Evolutionary conservation across 2,888 invertebrate genomes (phyloP), one percentile per base, ranked within the genome.

Genomic region (Drosophila kuntzei): DNA sequence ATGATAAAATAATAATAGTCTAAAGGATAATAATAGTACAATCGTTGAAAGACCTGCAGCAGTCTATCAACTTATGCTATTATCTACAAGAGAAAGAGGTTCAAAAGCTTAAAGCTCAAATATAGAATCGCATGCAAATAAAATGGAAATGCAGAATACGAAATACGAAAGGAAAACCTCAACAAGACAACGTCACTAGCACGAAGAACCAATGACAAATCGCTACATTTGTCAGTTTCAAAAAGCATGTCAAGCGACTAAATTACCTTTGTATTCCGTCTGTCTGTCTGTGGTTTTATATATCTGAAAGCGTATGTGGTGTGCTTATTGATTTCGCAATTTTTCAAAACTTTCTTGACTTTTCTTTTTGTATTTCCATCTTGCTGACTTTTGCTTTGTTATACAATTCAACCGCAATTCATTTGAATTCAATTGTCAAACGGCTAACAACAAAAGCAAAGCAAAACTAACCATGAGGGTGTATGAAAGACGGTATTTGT

Each of bases 391-490:
- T 72, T 59, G 54, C 69, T 77, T 79, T 77, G 71, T 65, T 67
- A 70, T 74, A 69, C 59, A 71, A 74, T 57, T 72, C 61, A 81
- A 85, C 88, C 80, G 88, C 88, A 87, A 85, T 85, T 87, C 83
- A 81, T 87, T 84, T 80, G 76, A 82, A 86, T 84, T 83, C 87
- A 85, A 88, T 88, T 88, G 89, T 66, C 76, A 59, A 71, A 69
- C 59, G 47, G 55, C 54, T 66, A 66, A 63, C 64, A 79, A 62
- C 70, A 71, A 78, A 53, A 59, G 41, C 16, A 78, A 53, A 59
- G 41, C 16, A 18, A 20, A 14, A 27, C 20, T 12, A 47, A 27
- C 51, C 46, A 37, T 55, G 46, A 41, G 41, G 68, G 34, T 60
- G 53, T 43, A 32, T 36, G 49, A 41, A 29, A 58, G 55, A 68